A percentile compares a stretch with the other conserved stretches of the same genome.
Evolutionary conservation across 1,140 invertebrate species (phyloP).

Genomic region (Leptinotarsa lineolata): DNA sequence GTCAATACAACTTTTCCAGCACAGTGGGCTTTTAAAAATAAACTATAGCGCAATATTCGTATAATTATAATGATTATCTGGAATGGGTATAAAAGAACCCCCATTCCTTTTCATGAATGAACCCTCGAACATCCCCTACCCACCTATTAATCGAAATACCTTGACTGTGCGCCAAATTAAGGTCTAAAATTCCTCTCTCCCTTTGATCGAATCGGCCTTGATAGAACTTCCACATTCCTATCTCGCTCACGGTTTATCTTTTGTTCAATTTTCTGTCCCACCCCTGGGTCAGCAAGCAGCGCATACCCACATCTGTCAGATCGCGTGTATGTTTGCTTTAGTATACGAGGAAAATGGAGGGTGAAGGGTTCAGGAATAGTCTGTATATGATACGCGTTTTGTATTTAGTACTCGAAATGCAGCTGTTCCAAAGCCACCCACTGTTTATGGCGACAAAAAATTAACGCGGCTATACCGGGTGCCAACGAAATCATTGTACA

Average conservation of each 20-base stretch:
- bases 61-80: too few relatives aligned
- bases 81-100: too few relatives aligned
- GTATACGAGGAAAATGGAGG: too few relatives aligned
- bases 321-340: not conserved
- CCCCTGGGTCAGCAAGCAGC: too few relatives aligned
- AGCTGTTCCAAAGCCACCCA: conserved; percentile 1
- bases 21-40: too few relatives aligned
- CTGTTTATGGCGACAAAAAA: conserved; percentile 4
- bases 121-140: not conserved
- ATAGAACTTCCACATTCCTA: not conserved
- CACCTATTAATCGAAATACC: not conserved
- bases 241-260: not conserved
- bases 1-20: too few relatives aligned
- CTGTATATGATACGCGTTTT: too few relatives aligned
- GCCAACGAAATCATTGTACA: too few relatives aligned
- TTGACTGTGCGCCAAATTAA: not conserved
- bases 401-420: not conserved
- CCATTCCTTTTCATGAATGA: not conserved
- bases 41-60: too few relatives aligned
- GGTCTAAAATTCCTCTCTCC: not conserved
- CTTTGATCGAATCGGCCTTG: not conserved
- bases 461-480: too few relatives aligned
- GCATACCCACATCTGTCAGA: not conserved
- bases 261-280: not conserved
- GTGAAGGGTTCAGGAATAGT: too few relatives aligned